Conservation (phyloP, 2,113 vertebrate genomes). For the Ornithorhynchus anatinus region DNA sequence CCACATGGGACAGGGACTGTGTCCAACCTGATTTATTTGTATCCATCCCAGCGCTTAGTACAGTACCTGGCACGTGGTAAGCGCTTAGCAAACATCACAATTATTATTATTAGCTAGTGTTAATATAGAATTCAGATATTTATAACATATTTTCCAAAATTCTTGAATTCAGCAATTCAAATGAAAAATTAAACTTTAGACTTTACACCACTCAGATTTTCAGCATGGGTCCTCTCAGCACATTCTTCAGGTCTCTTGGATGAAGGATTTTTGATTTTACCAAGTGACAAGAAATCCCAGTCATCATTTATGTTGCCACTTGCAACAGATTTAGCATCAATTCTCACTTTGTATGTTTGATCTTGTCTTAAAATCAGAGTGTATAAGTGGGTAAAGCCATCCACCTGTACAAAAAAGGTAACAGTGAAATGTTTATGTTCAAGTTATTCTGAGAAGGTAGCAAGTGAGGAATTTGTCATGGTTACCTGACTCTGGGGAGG, state of each 20-base stretch:
- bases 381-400: conserved; percentile 83
- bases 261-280: conserved; percentile 73
- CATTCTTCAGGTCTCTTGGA: conserved; percentile 74
- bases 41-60: no score
- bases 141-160: neutral
- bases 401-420: conserved; percentile 64
- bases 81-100: no score
- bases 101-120: neutral
- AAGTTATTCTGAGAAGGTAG: no score
- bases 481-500: no score
- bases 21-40: no score
- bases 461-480: no score
- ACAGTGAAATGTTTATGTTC: neutral
- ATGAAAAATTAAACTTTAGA: conserved; percentile 67
- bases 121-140: neutral
- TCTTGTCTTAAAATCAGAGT: conserved; percentile 83
- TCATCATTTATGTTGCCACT: conserved; percentile 81
- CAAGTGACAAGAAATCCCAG: conserved; percentile 80
- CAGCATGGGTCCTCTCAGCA: conserved; percentile 72
- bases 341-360: conserved; percentile 81
- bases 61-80: no score
- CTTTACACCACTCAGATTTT: conserved; percentile 68
- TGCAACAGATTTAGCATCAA: conserved; percentile 77
- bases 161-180: neutral
- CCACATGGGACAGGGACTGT: no score